These are phyloP conservation scores for Drosophila paucipuncta DNA, from an alignment of 2,888 invertebrate species.

Conservation along the genomic window DNA sequence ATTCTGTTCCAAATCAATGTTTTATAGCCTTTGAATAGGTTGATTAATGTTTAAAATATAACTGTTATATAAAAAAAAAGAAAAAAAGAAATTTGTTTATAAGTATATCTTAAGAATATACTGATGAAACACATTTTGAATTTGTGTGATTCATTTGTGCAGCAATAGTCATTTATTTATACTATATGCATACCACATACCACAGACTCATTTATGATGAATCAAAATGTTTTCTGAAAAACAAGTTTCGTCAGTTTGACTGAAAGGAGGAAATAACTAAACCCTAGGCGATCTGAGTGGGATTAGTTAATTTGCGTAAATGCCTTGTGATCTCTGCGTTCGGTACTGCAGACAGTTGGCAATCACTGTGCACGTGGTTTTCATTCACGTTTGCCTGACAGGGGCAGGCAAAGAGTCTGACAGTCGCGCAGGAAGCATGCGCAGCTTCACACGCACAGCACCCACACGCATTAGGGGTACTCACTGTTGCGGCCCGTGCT, in stretches of 20 bases:
- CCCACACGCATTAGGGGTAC: constrained; percentile 30
- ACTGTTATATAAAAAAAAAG: too few relatives aligned
- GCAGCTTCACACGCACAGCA: constrained; percentile 67
- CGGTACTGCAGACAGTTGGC: constrained; percentile 26
- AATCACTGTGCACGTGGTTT: constrained; percentile 44
- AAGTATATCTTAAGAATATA: neutral
- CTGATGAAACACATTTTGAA: neutral
- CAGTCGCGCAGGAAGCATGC: constrained; percentile 69
- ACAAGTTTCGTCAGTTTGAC: neutral
- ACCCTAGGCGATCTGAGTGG: neutral
- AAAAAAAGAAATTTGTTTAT: too few relatives aligned
- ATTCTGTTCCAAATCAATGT: too few relatives aligned
- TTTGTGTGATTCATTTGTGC: neutral
- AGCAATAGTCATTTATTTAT: too few relatives aligned
- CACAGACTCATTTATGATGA: constrained; percentile 1
- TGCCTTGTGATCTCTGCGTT: neutral
- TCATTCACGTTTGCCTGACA: constrained; percentile 43
- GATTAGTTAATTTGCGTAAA: neutral
- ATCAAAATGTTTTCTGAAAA: neutral
- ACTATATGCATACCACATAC: neutral
- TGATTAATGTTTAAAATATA: too few relatives aligned
- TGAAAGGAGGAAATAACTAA: neutral
- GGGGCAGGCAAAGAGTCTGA: constrained; percentile 7
- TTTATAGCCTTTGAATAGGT: too few relatives aligned
- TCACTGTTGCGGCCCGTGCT: constrained; percentile 42